Evolutionary conservation across 2,888 invertebrate species (phyloP), one percentile per base, ranked within the genome.

Genomic region (Orthonevra nobilis): DNA sequence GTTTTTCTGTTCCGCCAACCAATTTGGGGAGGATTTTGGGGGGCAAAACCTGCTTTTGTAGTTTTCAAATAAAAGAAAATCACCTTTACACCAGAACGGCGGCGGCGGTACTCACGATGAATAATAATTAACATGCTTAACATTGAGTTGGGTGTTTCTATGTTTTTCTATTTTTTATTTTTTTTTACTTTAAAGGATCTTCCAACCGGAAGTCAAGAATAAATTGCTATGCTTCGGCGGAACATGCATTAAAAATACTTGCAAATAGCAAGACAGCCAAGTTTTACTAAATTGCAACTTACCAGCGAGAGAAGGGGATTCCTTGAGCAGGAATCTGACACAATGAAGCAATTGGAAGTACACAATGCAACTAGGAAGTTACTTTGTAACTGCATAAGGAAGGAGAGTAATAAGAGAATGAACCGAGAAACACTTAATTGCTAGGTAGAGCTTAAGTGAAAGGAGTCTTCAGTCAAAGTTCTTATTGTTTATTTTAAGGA

Each of bases 261-360:
- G 3, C 23, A 23, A 4, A 23, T 23, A 23, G n/a, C n/a, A n/a
- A n/a, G n/a, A n/a, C n/a, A n/a, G n/a, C n/a, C 15, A 30, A 17
- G 19, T 32, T 32, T 50, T 50, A 50, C 10, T 50, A 19, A 50
- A 32, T 19, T 50, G 15, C 28, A 7, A 30, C 15, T 15, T 2
- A 38, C 9, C 5, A 2, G n/a, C 3, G 46, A 20, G 20, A 23
- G 50, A 15, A 32, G 26, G 20, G 48, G 32, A 5, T 30, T 20
- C 15, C 28, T 9, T 14, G 40, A 2, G 10, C 2, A 46, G 12
- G 10, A 44, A 30, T 40, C 44, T 34, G 36, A 56, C n/a, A 72
- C 50, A 79, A 66, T 72, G 60, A 60, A 66, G 58, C 66, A 79
- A 72, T 72, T 79, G 66, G 46, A 40, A 60, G 48, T 30, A 66